Base-by-base conservation (phyloP, 2,888 invertebrate species). In the Scaptomyza tumidula region DNA sequence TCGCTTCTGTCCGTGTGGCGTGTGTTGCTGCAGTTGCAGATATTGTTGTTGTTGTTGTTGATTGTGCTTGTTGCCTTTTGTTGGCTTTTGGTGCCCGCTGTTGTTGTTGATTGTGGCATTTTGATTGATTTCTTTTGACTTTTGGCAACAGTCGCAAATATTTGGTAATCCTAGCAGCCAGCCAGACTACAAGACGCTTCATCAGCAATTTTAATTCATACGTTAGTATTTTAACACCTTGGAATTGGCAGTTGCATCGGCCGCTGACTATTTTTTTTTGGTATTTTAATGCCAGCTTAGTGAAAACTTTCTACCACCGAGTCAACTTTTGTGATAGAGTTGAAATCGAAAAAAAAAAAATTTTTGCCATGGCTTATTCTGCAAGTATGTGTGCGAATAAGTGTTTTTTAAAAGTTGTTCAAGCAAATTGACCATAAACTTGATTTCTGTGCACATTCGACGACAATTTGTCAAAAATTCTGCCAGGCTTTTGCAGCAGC, bases 121-220 rank as follows among this genome's bases (percentile, higher is more conserved):
- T 86, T 81, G 81, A 88, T 86, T 86, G 88, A 86, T 86, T 86
- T 86, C 82, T 80, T 82, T 84, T 82, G 84, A 88, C 87, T 86
- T 88, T 88, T 84, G 87, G 75, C 83, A 78, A 71, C 83, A 77
- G 78, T 86, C 75, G 71, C 80, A 84, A 88, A 82, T 78, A 84
- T 86, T 86, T 86, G 84, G 85, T 87, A 86, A 86, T 85, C 86
- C 80, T 56, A 80, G 58, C 58, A 75, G 55, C 66, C 63, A 71
- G 48, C 55, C 48, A 76, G 76, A 76, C 76, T 49, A 71, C 86
- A 81, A 74, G 80, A 79, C 72, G 84, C 80, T 74, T 86, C 88
- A 86, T 86, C 85, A 85, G 88, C 86, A 80, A 78, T 78, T 87
- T 84, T 79, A 86, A 86, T 85, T 84, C 78, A 86, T 84, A 75